phyloP scores from a whole-genome alignment of 2,113 vertebrate species.

The Carettochelys insculpta region DNA sequence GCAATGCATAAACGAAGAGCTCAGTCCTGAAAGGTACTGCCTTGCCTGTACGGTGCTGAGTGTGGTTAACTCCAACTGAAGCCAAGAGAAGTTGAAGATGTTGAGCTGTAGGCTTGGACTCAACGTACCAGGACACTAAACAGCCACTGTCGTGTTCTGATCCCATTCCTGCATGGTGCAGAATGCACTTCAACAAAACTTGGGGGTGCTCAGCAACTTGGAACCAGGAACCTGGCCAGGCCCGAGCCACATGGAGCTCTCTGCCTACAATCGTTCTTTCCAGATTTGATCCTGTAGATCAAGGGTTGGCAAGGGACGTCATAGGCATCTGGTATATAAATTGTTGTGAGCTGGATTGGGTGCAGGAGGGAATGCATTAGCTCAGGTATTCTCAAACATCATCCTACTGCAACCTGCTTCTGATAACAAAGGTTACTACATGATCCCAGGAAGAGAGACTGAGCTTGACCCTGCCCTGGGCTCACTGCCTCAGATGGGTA shows the following conservation, averaged over 20 bases:
- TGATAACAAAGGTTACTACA: no score
- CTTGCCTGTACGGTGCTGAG: background rate
- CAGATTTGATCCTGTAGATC: background rate
- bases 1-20: background rate
- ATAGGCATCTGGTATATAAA: background rate
- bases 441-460: no score
- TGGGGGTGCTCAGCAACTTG: accelerated
- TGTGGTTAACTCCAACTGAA: background rate
- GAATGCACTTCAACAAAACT: background rate
- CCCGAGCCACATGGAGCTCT: background rate
- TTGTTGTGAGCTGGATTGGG: background rate
- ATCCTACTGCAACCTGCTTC: no score
- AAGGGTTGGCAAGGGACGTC: background rate
- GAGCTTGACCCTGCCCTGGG: no score
- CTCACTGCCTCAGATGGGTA: no score
- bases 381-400: no score
- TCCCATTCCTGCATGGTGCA: accelerated
- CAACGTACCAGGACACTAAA: background rate
- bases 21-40: background rate
- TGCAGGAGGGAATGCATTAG: background rate
- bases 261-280: background rate
- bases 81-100: accelerated
- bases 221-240: accelerated
- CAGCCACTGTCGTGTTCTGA: background rate
- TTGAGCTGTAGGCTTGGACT: background rate